A percentile compares a stretch with the other conserved stretches of the same genome.
Evolutionary conservation across 2,797 vertebrate species (phyloP).

Genomic region (Manis javanica): DNA sequence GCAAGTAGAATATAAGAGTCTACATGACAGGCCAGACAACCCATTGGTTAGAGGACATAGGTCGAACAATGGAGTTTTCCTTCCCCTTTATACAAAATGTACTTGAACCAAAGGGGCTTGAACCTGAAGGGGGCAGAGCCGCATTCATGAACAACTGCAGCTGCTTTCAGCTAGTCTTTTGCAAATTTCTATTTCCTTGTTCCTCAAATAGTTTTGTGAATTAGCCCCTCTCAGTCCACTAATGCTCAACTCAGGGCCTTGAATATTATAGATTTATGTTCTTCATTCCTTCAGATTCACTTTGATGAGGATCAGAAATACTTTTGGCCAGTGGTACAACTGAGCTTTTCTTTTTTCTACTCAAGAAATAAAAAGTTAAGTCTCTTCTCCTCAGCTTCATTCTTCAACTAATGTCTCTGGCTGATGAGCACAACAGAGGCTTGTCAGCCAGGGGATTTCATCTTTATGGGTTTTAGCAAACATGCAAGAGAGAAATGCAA

Average conservation of each 20-base stretch:
- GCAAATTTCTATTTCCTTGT: background rate
- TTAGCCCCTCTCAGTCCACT: background rate
- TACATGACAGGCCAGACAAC: background rate
- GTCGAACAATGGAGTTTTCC: background rate
- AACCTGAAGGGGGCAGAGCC: background rate
- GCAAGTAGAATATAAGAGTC: background rate
- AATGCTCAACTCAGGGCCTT: background rate
- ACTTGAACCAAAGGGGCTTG: background rate
- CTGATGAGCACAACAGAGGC: background rate
- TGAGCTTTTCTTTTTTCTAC: background rate
- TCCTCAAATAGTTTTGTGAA: constrained; percentile 1
- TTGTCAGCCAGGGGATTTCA: background rate
- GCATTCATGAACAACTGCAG: background rate
- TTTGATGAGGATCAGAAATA: background rate
- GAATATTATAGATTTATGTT: background rate
- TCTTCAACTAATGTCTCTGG: background rate
- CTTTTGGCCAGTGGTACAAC: background rate
- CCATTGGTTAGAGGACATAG: background rate
- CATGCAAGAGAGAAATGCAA: background rate
- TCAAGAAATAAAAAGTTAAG: background rate
- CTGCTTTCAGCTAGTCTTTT: background rate
- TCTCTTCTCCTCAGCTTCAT: background rate
- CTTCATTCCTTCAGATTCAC: background rate
- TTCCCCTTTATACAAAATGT: background rate
- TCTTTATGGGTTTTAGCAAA: background rate